A percentile compares a stretch with the other conserved stretches of the same genome.
Conservation (phyloP, 2,888 invertebrate species). For the Agonum fuliginosum region DNA sequence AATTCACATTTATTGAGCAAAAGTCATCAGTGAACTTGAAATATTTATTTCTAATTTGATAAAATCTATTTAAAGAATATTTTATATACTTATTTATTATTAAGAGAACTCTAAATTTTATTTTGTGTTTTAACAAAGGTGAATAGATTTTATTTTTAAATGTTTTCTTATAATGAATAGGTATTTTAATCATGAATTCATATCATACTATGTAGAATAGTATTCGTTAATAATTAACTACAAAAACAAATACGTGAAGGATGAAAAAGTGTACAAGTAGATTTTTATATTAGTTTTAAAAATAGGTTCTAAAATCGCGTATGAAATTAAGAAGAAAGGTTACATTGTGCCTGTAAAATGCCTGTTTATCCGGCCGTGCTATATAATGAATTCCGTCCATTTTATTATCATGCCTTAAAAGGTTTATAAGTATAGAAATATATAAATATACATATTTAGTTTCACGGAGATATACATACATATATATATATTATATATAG, state of each 20-base stretch:
- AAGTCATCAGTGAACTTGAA: slow-evolving; percentile 82
- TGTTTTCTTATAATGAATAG: slow-evolving; percentile 14
- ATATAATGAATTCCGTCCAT: slow-evolving; percentile 55
- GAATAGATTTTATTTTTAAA: not conserved
- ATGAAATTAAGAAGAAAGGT: slow-evolving; percentile 9
- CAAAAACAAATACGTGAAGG: not conserved
- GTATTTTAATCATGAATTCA: not conserved
- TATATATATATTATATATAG: slow-evolving; percentile 49
- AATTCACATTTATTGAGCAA: slow-evolving; percentile 96
- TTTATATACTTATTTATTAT: slow-evolving; percentile 20
- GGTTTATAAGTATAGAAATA: slow-evolving; percentile 39
- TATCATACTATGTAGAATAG: slow-evolving; percentile 17
- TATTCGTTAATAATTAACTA: not conserved
- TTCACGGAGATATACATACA: slow-evolving; percentile 44
- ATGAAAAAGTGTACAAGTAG: slow-evolving; percentile 26
- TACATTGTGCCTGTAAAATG: slow-evolving; percentile 49
- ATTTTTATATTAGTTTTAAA: not conserved
- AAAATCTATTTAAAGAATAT: not conserved
- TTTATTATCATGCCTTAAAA: slow-evolving; percentile 44
- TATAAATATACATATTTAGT: slow-evolving; percentile 40
- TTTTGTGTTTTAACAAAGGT: not conserved
- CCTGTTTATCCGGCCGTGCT: slow-evolving; percentile 54
- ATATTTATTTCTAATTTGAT: slow-evolving; percentile 3
- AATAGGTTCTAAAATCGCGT: not conserved
- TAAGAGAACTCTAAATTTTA: not conserved